Evolutionary conservation across 2,888 invertebrate species (phyloP), one percentile per base, ranked within the genome.

Genomic region (Euclidia mi): DNA sequence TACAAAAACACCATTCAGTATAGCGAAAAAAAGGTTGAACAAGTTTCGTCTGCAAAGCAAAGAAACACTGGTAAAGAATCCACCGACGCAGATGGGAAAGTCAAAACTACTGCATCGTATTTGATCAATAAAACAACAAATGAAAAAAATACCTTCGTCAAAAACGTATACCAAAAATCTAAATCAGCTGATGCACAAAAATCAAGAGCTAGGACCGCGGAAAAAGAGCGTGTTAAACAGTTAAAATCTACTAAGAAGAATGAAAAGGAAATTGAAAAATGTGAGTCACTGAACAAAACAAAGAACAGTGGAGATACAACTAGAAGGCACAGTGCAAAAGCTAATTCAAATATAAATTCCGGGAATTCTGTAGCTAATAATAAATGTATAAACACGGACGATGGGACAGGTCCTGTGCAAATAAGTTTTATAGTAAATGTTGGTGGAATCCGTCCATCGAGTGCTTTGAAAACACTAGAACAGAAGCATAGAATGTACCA

Each of bases 401-500:
- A 55, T 4, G 42, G 61, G 0, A 51, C 79, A 6, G 78, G 89
- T 17, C 91, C 92, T 9, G 84, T 93, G 1, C 90, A 92, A 37
- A 91, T 93, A 46, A 92, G 86, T 67, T 92, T 94, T 51, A 76
- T 88, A 64, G 88, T 93, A 0, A 92, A 92, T 61, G 81, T 93
- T 0, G 89, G 86, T 3, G 87, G 87, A 11, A 45, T 83, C 0
- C 79, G 88, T 12, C 89, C 90, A 1, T 89, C 92, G 0, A 91
- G 79, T 51, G 82, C 90, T 11, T 65, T 94, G 11, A 82, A 71
- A 57, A 81, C 67, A n/a, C 72, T 94, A 14, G 94, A 94, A 65
- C 91, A 92, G 56, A 92, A 92, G 70, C 94, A 94, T 64, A 78
- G 84, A 15, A 86, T 90, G 81, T 94, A 90, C 60, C 92, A 94